phyloP scores from a whole-genome alignment of 1,140 invertebrate species.

The Bombus waltoni region DNA sequence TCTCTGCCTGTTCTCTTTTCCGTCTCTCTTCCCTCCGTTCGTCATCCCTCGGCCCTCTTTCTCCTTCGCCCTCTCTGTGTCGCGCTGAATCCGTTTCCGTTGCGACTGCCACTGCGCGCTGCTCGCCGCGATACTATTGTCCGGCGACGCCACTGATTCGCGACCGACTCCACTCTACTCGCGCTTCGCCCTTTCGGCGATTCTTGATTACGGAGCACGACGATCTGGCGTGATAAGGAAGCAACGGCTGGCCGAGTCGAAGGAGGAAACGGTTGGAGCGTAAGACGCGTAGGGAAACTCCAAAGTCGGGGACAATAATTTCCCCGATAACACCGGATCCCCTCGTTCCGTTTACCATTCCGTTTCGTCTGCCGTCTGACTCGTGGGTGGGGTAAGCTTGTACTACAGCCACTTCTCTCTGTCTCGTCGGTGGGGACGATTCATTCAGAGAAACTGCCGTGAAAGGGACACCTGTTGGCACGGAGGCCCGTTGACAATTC shows the following conservation, averaged over 20 bases:
- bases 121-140: slow-evolving; percentile 75
- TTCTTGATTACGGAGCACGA: too few species aligned
- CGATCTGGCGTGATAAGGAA: background rate
- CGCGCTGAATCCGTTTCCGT: slow-evolving; percentile 81
- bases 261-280: rapidly evolving
- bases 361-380: slow-evolving; percentile 81
- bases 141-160: slow-evolving; percentile 15
- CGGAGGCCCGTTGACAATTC: slow-evolving; percentile 76
- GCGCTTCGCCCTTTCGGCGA: rapidly evolving
- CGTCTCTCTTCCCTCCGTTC: slow-evolving; percentile 63
- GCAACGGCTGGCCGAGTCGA: background rate
- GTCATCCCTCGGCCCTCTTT: slow-evolving; percentile 62
- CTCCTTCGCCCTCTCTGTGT: slow-evolving; percentile 72
- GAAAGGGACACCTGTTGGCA: slow-evolving; percentile 83
- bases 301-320: slow-evolving; percentile 56
- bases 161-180: background rate
- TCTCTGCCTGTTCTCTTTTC: slow-evolving; percentile 64
- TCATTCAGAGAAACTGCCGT: slow-evolving; percentile 83
- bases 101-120: slow-evolving; percentile 78
- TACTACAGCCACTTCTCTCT: slow-evolving; percentile 77
- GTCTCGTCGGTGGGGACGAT: slow-evolving; percentile 78
- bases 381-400: slow-evolving; percentile 80
- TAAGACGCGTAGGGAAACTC: background rate
- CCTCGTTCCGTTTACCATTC: slow-evolving; percentile 82
- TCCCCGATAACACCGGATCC: slow-evolving; percentile 68